Evolutionary conservation across 1,140 invertebrate genomes (phyloP).

Genomic region (Aphis craccivora): DNA sequence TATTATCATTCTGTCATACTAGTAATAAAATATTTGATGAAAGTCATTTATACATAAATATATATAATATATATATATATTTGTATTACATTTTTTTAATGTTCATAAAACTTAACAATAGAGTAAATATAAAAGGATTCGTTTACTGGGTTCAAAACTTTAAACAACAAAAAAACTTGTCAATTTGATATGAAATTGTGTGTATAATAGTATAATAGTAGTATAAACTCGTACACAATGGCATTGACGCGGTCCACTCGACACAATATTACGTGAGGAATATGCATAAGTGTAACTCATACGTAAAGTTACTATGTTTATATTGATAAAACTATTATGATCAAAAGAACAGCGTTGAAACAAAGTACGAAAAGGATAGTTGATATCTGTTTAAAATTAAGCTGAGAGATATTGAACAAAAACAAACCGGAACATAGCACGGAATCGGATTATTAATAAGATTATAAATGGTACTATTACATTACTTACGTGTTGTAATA

Average conservation of each 20-base stretch:
- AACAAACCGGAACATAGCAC: neutral
- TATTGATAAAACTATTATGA: neutral
- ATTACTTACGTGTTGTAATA: neutral
- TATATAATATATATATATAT: neutral
- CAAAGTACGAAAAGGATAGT: neutral
- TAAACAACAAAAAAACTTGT: neutral
- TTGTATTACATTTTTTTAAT: neutral
- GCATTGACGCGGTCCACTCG: neutral
- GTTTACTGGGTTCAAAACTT: neutral
- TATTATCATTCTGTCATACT: neutral
- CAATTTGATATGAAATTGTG: neutral
- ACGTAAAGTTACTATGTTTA: neutral
- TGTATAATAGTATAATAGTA: too few species aligned
- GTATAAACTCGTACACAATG: too few species aligned
- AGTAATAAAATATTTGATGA: neutral
- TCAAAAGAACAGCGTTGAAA: neutral
- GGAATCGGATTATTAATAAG: constrained; percentile 1
- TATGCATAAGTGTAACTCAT: neutral
- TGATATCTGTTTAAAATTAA: neutral
- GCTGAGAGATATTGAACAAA: neutral
- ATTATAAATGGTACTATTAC: constrained; percentile 11
- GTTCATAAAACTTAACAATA: neutral
- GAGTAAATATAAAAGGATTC: neutral
- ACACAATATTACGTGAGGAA: neutral
- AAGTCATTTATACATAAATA: neutral